Percentiles rank a stretch among this genome's conserved stretches.
Conservation (phyloP, 1,140 invertebrate genomes). For the Drosophila pandora region DNA sequence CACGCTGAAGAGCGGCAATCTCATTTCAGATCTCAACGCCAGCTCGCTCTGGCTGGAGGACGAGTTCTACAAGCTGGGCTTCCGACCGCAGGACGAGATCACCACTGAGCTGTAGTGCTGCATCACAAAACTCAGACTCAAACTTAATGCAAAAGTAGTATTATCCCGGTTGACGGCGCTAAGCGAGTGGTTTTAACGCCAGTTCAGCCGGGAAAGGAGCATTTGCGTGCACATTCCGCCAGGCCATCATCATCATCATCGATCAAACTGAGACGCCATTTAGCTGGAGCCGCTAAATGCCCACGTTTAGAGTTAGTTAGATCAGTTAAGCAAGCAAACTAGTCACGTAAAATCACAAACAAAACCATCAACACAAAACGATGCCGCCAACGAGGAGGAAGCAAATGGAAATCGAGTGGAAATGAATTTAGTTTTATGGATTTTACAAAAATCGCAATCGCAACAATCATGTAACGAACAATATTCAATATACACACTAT, state of each 20-base stretch:
- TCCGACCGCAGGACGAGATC: conserved; percentile 90
- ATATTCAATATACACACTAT: conserved; percentile 61
- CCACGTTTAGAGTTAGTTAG: conserved; percentile 70
- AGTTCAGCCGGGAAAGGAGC: conserved; percentile 47
- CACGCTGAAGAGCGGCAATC: conserved; percentile 83
- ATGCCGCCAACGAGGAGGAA: conserved; percentile 22
- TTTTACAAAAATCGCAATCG: conserved; percentile 82
- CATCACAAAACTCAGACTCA: conserved; percentile 50
- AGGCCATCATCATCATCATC: conserved; percentile 51
- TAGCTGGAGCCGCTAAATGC: conserved; percentile 69
- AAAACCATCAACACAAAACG: conserved; percentile 49
- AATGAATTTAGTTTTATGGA: conserved; percentile 77
- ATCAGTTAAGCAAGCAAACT: conserved; percentile 68
- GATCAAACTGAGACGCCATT: conserved; percentile 55
- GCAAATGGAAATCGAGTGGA: conserved; percentile 59
- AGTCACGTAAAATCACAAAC: conserved; percentile 77
- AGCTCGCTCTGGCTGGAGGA: conserved; percentile 87
- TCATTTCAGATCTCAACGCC: conserved; percentile 86
- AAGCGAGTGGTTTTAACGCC: conserved; percentile 41
- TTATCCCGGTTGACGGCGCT: conserved; percentile 60
- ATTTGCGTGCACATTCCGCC: conserved; percentile 67
- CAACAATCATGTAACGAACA: conserved; percentile 73
- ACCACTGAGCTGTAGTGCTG: conserved; percentile 87
- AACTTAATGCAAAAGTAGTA: conserved; percentile 58
- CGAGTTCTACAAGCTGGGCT: conserved; percentile 89